These are phyloP conservation scores for Gisinianus flammeolus DNA, from an alignment of 2,888 invertebrate genomes.

Conservation along the genomic window DNA sequence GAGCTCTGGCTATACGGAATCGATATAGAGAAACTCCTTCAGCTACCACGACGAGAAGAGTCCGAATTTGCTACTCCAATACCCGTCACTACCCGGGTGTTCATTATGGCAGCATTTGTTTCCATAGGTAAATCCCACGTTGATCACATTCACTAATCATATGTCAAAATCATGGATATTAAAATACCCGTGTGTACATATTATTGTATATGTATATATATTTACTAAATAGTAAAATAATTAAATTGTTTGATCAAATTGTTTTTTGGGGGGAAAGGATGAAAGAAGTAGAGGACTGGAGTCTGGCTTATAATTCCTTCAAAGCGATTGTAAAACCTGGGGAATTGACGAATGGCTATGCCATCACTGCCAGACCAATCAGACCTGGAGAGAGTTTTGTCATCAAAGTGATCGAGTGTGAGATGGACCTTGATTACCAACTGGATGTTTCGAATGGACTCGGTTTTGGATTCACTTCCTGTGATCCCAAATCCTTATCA, in stretches of 20 bases:
- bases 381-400: slow-evolving; percentile 85
- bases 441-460: slow-evolving; percentile 66
- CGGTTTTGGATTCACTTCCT: slow-evolving; percentile 91
- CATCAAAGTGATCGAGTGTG: slow-evolving; percentile 67
- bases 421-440: neutral
- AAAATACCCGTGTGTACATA: too few relatives aligned
- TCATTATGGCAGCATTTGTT: too few relatives aligned
- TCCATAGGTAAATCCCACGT: too few relatives aligned
- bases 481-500: slow-evolving; percentile 79
- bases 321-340: neutral
- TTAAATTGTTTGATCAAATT: neutral
- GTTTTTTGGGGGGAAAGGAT: neutral
- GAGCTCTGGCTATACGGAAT: too few relatives aligned
- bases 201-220: too few relatives aligned
- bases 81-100: too few relatives aligned
- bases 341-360: slow-evolving; percentile 94
- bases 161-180: too few relatives aligned
- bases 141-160: too few relatives aligned
- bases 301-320: too few relatives aligned
- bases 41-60: too few relatives aligned
- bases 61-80: too few relatives aligned
- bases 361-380: slow-evolving; percentile 88
- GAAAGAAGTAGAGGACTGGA: neutral
- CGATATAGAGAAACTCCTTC: too few relatives aligned
- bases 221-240: neutral